Evolutionary conservation across 2,113 vertebrate species (phyloP), one percentile per base, ranked within the genome.

Genomic region (Cavia aperea): DNA sequence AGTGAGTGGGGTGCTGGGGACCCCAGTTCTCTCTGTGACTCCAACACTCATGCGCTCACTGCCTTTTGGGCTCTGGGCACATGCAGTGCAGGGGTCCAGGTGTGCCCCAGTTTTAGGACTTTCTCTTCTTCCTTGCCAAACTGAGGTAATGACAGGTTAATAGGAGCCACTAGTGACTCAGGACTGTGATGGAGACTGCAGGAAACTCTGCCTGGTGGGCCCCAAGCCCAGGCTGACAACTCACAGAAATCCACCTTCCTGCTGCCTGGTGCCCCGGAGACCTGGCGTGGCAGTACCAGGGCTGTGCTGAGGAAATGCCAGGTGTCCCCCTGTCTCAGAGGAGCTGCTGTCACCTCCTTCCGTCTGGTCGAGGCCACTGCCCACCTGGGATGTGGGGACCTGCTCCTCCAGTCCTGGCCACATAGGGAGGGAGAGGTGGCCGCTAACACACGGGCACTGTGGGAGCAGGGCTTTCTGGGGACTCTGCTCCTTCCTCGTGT

Each of bases 381-480:
- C 36, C 19, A 18, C 66, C 36, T 7, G 19, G 66, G 7, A 7
- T 7, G 5, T 33, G 3, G 66, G 16, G 65, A 46, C 46, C 46
- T 56, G 31, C 3, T 26, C 26, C 16, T 19, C 13, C 10, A 7
- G 36, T 46, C 72, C 11, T 39, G 49, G 39, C 21, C 24, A 7
- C 15, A 19, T 70, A 49, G 79, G 81, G 73, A 68, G 75, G 83
- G 68, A 89, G n/a, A 58, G 23, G 73, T 79, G 75, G 54, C 65
- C 46, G 31, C 70, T 56, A 70, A 70, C 7, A 15, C 84, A 86
- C 43, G 31, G 68, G 18, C 4, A 56, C 8, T 65, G 94, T 81
- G 66, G 92, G 92, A 91, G 93, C 94, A 89, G 94, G 77, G 36
- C 4, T 83, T 66, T 88, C 72, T 31, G 26, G 36, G 82, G 66